These are phyloP conservation scores for Drosophila pectinifera DNA, from an alignment of 1,140 invertebrate genomes.

Conservation along the genomic window DNA sequence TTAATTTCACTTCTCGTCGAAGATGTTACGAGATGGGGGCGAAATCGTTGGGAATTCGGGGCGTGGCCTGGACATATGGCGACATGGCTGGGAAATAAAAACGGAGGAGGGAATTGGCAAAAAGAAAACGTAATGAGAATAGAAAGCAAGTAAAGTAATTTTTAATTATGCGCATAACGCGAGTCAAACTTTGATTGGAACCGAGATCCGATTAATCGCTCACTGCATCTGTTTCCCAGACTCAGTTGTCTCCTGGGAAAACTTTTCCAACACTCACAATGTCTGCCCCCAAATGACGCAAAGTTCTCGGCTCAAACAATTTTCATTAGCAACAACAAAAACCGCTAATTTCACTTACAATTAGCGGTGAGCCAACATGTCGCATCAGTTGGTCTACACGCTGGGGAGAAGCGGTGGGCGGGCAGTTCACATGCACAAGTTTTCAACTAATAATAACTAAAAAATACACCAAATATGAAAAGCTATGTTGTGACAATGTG, in stretches of 20 bases:
- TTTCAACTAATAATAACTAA: conserved; percentile 46
- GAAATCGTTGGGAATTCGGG: conserved; percentile 13
- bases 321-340: conserved; percentile 77
- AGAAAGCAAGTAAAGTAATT: conserved; percentile 59
- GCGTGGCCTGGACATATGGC: conserved; percentile 50
- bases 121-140: conserved; percentile 13
- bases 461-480: conserved; percentile 8
- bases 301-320: conserved; percentile 67
- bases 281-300: conserved; percentile 51
- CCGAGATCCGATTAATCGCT: conserved; percentile 73
- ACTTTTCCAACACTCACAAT: conserved; percentile 13
- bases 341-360: conserved; percentile 83
- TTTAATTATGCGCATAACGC: conserved; percentile 81
- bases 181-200: conserved; percentile 62
- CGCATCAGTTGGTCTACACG: conserved; percentile 37
- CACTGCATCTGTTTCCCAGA: conserved; percentile 29
- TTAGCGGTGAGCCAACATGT: conserved; percentile 75
- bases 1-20: conserved; percentile 83
- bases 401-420: background rate
- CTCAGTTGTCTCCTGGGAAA: conserved; percentile 1
- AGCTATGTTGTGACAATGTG: conserved; percentile 10
- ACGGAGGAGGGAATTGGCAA: background rate
- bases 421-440: conserved; percentile 34
- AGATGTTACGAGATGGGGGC: conserved; percentile 49
- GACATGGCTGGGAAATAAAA: conserved; percentile 12